Evolutionary conservation across 2,888 invertebrate species (phyloP).

Genomic region (Chelonus formosanus): DNA sequence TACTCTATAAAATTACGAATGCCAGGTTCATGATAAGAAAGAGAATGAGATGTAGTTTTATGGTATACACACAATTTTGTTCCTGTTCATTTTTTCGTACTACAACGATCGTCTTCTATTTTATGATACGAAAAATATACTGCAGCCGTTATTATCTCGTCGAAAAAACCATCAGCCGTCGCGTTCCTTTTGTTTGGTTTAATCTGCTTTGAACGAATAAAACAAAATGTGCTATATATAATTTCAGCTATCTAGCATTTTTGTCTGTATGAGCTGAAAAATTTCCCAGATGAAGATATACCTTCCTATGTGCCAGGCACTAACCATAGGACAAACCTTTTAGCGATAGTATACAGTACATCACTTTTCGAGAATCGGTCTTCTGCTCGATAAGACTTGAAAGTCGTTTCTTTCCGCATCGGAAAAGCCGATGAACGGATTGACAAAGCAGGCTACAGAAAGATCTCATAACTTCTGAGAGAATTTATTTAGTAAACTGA

Average conservation of each 20-base stretch:
- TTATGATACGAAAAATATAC: background rate
- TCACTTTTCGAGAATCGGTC: constrained; percentile 5
- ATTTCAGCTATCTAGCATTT: background rate
- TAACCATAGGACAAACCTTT: constrained; percentile 14
- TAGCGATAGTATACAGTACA: constrained; percentile 3
- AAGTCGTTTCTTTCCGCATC: constrained; percentile 19
- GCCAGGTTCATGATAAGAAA: too few species aligned
- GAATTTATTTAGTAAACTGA: background rate
- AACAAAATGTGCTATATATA: constrained; percentile 7
- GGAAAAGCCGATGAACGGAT: constrained; percentile 18
- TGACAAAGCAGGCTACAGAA: constrained; percentile 8
- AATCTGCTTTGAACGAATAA: constrained; percentile 16
- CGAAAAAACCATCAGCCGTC: background rate
- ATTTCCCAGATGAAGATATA: constrained; percentile 8
- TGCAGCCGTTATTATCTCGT: constrained; percentile 4
- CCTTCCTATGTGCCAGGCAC: background rate
- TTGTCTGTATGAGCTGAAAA: constrained; percentile 9
- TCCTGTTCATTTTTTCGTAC: too few species aligned
- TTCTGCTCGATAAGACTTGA: constrained; percentile 18
- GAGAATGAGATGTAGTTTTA: too few species aligned
- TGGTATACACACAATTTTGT: too few species aligned
- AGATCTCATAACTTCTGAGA: constrained; percentile 4
- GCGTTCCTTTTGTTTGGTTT: constrained; percentile 16
- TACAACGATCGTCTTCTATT: too few species aligned
- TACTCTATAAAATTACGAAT: too few species aligned